Evolutionary conservation across 2,888 invertebrate genomes (phyloP).

Genomic region (Oxytorus armatus): DNA sequence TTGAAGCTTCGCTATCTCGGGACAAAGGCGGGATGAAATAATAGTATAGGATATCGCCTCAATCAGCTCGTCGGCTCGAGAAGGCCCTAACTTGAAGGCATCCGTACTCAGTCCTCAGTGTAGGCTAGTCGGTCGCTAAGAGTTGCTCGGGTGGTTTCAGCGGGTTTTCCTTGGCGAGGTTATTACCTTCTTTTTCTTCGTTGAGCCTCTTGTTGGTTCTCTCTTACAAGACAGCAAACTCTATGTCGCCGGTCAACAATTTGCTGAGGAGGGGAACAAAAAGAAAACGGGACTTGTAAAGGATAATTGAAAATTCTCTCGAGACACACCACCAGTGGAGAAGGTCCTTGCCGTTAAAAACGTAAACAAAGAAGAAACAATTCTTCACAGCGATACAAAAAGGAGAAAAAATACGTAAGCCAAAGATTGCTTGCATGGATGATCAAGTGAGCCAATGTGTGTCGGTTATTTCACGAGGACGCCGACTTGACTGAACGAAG

Average conservation of each 20-base stretch:
- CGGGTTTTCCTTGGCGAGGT: neutral
- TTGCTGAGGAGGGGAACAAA: no score
- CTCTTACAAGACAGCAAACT: no score
- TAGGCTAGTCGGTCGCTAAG: slow-evolving; percentile 83
- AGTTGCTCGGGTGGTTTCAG: slow-evolving; percentile 64
- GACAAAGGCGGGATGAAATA: slow-evolving; percentile 79
- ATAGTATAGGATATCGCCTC: slow-evolving; percentile 71
- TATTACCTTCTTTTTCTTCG: neutral
- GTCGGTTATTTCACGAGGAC: slow-evolving; percentile 18
- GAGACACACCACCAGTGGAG: no score
- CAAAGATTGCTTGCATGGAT: slow-evolving; percentile 20
- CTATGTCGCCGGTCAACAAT: no score
- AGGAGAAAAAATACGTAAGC: no score
- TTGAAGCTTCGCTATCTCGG: slow-evolving; percentile 62
- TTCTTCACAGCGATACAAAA: no score
- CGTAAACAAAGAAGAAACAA: no score
- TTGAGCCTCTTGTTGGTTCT: neutral
- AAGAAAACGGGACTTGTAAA: no score
- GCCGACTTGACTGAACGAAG: slow-evolving; percentile 1
- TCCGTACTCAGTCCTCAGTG: slow-evolving; percentile 84
- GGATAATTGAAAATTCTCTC: no score
- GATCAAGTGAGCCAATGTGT: slow-evolving; percentile 1
- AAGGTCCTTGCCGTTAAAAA: no score
- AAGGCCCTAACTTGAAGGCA: slow-evolving; percentile 76
- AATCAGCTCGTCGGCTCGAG: slow-evolving; percentile 67